Percentiles rank a stretch among this genome's conserved stretches.
phyloP scores from a whole-genome alignment of 2,888 invertebrate genomes.

The Dynastes maya region DNA sequence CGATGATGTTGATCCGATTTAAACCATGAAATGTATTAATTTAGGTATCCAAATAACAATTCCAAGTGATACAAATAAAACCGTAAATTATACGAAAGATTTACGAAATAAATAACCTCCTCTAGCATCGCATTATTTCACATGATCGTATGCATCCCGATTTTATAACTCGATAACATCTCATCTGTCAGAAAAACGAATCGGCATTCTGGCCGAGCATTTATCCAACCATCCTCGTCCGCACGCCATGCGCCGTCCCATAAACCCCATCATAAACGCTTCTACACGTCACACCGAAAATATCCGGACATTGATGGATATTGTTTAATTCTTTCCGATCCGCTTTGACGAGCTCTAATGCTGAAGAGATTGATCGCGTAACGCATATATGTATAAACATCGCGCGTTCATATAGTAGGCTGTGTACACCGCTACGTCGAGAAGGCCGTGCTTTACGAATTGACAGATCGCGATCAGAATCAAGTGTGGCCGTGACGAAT shows the following conservation, averaged over 20 bases:
- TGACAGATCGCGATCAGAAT: not conserved
- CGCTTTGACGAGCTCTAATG: slow-evolving; percentile 31
- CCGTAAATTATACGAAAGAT: too few species aligned
- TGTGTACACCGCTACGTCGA: not conserved
- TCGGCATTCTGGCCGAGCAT: not conserved
- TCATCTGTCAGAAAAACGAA: slow-evolving; percentile 32
- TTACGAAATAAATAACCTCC: not conserved
- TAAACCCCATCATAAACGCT: slow-evolving; percentile 11
- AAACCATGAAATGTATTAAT: too few species aligned
- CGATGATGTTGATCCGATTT: too few species aligned
- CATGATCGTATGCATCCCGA: not conserved
- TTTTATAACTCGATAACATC: slow-evolving; percentile 17
- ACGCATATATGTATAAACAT: not conserved
- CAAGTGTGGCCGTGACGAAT: too few species aligned
- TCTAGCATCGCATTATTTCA: not conserved
- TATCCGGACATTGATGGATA: slow-evolving; percentile 35
- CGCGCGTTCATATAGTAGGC: not conserved
- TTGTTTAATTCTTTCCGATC: slow-evolving; percentile 34
- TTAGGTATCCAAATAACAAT: too few species aligned
- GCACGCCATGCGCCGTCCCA: not conserved
- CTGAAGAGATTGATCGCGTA: slow-evolving; percentile 29
- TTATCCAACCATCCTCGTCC: not conserved
- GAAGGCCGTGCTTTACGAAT: not conserved
- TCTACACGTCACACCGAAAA: not conserved
- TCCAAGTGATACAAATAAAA: too few species aligned